Evolutionary conservation across 1,140 invertebrate genomes (phyloP).

Genomic region (Zaprionus tsacasi): DNA sequence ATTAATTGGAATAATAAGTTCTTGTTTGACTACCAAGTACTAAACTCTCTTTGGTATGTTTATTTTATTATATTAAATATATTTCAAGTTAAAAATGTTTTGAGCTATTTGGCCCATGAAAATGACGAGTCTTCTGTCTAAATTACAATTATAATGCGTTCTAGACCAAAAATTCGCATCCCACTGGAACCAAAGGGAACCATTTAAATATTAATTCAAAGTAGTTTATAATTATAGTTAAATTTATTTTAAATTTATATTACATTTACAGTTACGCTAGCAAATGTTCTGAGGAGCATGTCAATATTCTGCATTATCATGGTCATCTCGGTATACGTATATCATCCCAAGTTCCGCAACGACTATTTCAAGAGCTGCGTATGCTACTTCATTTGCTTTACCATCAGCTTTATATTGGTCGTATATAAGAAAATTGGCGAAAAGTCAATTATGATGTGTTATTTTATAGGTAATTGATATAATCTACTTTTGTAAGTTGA

Average conservation of each 20-base stretch:
- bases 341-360: background rate
- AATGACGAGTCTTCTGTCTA: too few relatives aligned
- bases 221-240: background rate
- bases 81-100: too few relatives aligned
- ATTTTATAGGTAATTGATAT: background rate
- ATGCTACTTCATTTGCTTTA: background rate
- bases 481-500: too few relatives aligned
- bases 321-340: background rate
- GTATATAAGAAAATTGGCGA: too few relatives aligned
- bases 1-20: background rate
- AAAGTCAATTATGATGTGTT: background rate
- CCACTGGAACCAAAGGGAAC: too few relatives aligned
- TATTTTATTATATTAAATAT: too few relatives aligned
- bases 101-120: too few relatives aligned
- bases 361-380: background rate
- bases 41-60: too few relatives aligned
- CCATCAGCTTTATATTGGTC: background rate
- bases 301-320: constrained; percentile 11
- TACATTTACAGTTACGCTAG: background rate
- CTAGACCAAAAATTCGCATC: too few relatives aligned
- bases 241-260: background rate
- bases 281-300: background rate
- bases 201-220: too few relatives aligned
- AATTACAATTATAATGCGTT: too few relatives aligned
- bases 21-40: too few relatives aligned